Evolutionary conservation across 2,113 vertebrate genomes (phyloP).

Genomic region (Dicaeum eximium): DNA sequence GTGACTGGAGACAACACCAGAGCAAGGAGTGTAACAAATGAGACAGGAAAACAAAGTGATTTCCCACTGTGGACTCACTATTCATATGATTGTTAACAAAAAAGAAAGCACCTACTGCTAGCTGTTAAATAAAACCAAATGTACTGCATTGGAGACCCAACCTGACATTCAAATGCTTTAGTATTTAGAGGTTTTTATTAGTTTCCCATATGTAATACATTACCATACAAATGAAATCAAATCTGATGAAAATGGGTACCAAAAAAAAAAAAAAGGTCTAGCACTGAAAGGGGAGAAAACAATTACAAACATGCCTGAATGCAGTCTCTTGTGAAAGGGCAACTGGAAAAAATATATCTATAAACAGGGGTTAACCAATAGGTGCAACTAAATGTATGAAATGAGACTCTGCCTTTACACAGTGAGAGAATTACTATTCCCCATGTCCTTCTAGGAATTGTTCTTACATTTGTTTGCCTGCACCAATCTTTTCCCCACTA

Average conservation of each 20-base stretch:
- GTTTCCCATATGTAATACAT: background rate
- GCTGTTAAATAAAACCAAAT: conserved; percentile 43
- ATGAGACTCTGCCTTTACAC: background rate
- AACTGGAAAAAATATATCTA: background rate
- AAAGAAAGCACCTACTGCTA: background rate
- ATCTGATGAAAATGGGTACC: background rate
- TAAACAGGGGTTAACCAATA: conserved; percentile 42
- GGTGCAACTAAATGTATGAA: background rate
- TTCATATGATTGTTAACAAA: background rate
- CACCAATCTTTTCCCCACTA: background rate
- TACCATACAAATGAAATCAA: conserved; percentile 32
- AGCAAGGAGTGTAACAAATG: background rate
- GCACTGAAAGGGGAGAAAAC: background rate
- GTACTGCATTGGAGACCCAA: background rate
- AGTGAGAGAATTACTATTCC: background rate
- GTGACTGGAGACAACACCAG: background rate
- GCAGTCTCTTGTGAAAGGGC: background rate
- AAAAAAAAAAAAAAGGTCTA: background rate
- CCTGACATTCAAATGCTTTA: background rate
- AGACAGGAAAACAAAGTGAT: background rate
- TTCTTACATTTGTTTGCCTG: background rate
- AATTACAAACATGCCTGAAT: background rate
- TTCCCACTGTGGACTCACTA: background rate
- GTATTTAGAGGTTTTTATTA: conserved; percentile 30
- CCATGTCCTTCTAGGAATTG: background rate